Conservation (phyloP, 2,797 vertebrate species). For the Chiloscyllium punctatum region DNA sequence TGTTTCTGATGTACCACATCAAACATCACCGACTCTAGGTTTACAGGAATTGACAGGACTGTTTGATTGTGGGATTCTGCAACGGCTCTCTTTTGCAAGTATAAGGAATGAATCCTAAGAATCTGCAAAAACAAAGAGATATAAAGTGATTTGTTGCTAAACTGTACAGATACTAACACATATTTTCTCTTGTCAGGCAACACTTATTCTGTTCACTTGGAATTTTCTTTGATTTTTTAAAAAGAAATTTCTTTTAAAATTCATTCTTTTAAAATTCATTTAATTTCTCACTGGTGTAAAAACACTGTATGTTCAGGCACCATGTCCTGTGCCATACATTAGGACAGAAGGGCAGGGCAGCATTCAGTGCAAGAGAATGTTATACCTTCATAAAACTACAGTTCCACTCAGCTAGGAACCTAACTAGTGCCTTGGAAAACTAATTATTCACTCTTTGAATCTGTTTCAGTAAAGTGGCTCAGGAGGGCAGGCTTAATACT, state of each 20-base stretch:
- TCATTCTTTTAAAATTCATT: too few species aligned
- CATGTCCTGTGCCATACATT: background rate
- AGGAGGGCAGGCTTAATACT: background rate
- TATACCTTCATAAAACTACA: background rate
- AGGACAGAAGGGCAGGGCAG: background rate
- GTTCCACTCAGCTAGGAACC: background rate
- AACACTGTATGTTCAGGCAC: background rate
- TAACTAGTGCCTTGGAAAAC: background rate
- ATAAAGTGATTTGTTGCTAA: background rate
- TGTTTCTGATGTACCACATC: background rate
- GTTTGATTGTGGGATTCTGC: slow-evolving; percentile 39
- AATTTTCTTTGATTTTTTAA: background rate
- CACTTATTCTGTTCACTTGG: background rate
- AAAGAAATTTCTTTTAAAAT: background rate
- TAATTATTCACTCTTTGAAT: background rate
- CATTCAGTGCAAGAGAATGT: background rate
- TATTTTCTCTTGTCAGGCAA: background rate
- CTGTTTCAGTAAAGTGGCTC: background rate
- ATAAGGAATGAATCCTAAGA: slow-evolving; percentile 40
- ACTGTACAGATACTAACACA: background rate
- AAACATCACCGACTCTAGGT: slow-evolving; percentile 40
- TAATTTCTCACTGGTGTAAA: background rate
- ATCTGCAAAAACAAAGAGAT: slow-evolving; percentile 36
- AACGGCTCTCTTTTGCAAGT: slow-evolving; percentile 39
- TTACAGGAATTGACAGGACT: slow-evolving; percentile 41